phyloP scores from a whole-genome alignment of 2,888 invertebrate species.

The Diadegma fenestrale region DNA sequence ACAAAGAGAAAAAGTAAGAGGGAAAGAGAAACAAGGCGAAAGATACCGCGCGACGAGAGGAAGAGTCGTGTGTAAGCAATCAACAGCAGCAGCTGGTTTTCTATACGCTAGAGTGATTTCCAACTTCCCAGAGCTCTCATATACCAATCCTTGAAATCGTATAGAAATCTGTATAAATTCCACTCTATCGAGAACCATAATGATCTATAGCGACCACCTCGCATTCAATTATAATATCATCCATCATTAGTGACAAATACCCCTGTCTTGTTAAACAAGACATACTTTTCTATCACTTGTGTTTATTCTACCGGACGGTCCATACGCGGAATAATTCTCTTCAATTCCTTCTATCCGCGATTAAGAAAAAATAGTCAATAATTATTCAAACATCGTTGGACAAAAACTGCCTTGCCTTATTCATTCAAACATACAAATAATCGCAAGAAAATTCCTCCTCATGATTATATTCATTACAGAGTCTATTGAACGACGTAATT shows the following conservation, averaged over 20 bases:
- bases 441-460: not conserved
- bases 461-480: not conserved
- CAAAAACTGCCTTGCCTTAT: not conserved
- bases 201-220: slow-evolving; percentile 45
- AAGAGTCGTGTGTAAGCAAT: slow-evolving; percentile 23
- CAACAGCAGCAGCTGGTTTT: slow-evolving; percentile 57
- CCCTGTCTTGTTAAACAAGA: slow-evolving; percentile 28
- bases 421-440: not conserved
- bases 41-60: slow-evolving; percentile 13
- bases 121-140: slow-evolving; percentile 27
- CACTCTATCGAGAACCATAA: slow-evolving; percentile 15
- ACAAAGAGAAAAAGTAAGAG: slow-evolving; percentile 36
- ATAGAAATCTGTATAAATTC: slow-evolving; percentile 41
- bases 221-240: slow-evolving; percentile 50
- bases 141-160: slow-evolving; percentile 40
- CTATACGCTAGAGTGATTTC: slow-evolving; percentile 65
- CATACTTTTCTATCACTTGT: slow-evolving; percentile 5
- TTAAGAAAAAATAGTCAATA: no score
- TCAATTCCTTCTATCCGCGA: not conserved
- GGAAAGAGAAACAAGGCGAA: slow-evolving; percentile 54
- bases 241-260: slow-evolving; percentile 57
- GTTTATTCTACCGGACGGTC: not conserved
- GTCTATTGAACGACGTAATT: no score
- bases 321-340: not conserved
- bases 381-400: no score